phyloP scores from a whole-genome alignment of 2,888 invertebrate species.

The Aelia acuminata region DNA sequence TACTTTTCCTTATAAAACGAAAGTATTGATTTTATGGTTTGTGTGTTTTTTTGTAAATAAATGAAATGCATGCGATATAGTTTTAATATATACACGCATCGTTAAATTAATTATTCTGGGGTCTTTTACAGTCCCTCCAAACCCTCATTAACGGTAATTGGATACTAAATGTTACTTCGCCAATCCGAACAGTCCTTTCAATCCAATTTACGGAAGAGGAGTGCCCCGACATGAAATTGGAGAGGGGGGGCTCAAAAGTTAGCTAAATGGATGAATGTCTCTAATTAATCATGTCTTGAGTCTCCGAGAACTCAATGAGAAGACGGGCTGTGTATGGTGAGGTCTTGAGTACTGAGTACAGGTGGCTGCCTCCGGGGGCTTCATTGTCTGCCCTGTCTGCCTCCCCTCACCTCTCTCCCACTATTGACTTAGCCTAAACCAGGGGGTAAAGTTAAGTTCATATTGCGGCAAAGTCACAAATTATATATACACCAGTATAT shows the following conservation, averaged over 20 bases:
- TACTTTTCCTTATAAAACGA: too few species aligned
- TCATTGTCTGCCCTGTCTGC: not conserved
- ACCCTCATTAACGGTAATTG: not conserved
- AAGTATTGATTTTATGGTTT: too few species aligned
- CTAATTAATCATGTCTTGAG: conserved; percentile 24
- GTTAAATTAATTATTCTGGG: not conserved
- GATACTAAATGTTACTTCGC: not conserved
- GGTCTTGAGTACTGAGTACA: not conserved
- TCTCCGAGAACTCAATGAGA: not conserved
- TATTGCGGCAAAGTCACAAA: not conserved
- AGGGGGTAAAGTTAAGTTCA: not conserved
- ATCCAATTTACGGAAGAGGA: not conserved
- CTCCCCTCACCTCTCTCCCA: too few species aligned
- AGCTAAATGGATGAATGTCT: conserved; percentile 16
- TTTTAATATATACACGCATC: too few species aligned
- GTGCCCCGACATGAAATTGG: not conserved
- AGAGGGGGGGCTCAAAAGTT: not conserved
- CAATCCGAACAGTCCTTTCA: not conserved
- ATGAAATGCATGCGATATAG: too few species aligned
- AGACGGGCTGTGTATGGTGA: not conserved
- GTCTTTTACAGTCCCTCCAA: not conserved
- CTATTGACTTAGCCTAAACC: not conserved
- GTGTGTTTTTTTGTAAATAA: too few species aligned
- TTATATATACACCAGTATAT: not conserved
- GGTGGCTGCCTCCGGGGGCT: not conserved